These are phyloP conservation scores for Temnothorax nylanderi DNA, from an alignment of 1,140 invertebrate species.

Conservation along the genomic window DNA sequence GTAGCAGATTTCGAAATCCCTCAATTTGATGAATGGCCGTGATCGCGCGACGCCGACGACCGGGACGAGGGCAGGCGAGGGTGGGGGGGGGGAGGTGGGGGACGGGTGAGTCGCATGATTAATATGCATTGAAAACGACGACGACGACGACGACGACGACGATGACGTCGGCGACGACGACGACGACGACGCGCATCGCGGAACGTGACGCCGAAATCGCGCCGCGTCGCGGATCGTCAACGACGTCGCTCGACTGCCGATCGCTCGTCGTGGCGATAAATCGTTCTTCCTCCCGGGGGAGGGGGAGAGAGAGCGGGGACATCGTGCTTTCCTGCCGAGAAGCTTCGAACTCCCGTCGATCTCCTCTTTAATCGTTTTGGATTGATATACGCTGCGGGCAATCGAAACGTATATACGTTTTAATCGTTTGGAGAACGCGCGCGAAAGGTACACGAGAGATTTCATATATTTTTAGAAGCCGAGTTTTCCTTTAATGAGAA, in stretches of 20 bases:
- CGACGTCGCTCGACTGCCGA: conserved; percentile 46
- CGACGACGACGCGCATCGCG: conserved; percentile 47
- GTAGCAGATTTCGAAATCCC: conserved; percentile 77
- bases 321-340: neutral
- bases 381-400: neutral
- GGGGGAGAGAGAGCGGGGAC: neutral
- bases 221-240: conserved; percentile 49
- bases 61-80: neutral
- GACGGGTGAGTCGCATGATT: conserved; percentile 66
- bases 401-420: neutral
- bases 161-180: neutral
- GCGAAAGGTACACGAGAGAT: neutral
- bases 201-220: conserved; percentile 58
- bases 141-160: conserved; percentile 57
- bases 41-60: conserved; percentile 61
- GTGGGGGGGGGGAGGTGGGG: neutral
- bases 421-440: neutral
- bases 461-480: neutral
- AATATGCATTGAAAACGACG: conserved; percentile 79
- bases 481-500: neutral
- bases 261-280: conserved; percentile 27
- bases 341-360: neutral
- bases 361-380: neutral
- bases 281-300: neutral
- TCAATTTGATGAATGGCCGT: conserved; percentile 77